Conservation (phyloP, 2,888 invertebrate genomes). For the Caenorhabditis sp. region DNA sequence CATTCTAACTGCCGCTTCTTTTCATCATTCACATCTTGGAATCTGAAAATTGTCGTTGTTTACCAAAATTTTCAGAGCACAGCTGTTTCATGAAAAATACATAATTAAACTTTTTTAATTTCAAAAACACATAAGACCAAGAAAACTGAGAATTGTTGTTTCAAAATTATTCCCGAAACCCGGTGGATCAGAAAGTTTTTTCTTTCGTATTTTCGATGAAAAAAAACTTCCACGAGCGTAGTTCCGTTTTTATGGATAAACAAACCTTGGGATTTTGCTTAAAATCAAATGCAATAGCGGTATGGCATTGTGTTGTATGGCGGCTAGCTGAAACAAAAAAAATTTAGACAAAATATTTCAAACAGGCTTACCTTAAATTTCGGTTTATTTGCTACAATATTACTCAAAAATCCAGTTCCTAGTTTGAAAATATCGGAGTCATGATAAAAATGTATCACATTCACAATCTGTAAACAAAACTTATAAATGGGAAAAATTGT, state of each 20-base stretch:
- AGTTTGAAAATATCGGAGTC: constrained; percentile 13
- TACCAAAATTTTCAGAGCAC: too few relatives aligned
- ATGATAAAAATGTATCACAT: constrained; percentile 7
- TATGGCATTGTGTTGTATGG: constrained; percentile 18
- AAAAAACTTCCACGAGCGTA: too few relatives aligned
- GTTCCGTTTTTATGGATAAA: not conserved
- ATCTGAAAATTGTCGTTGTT: not conserved
- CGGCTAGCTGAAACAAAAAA: constrained; percentile 2
- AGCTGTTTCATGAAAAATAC: too few relatives aligned
- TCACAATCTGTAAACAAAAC: not conserved
- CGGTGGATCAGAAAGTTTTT: not conserved
- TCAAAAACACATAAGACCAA: too few relatives aligned
- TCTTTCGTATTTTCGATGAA: not conserved
- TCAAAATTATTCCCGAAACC: too few relatives aligned
- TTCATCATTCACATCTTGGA: constrained; percentile 6
- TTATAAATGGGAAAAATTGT: not conserved
- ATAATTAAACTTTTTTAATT: too few relatives aligned
- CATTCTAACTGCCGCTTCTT: constrained; percentile 2
- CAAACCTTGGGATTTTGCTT: constrained; percentile 1
- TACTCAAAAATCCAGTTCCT: constrained; percentile 36
- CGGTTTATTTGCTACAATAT: constrained; percentile 29
- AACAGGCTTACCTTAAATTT: not conserved
- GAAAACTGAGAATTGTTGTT: too few relatives aligned
- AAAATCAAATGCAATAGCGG: constrained; percentile 6
- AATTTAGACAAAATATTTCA: not conserved